Evolutionary conservation across 2,888 invertebrate species (phyloP).

Genomic region (Limnephilus marmoratus): DNA sequence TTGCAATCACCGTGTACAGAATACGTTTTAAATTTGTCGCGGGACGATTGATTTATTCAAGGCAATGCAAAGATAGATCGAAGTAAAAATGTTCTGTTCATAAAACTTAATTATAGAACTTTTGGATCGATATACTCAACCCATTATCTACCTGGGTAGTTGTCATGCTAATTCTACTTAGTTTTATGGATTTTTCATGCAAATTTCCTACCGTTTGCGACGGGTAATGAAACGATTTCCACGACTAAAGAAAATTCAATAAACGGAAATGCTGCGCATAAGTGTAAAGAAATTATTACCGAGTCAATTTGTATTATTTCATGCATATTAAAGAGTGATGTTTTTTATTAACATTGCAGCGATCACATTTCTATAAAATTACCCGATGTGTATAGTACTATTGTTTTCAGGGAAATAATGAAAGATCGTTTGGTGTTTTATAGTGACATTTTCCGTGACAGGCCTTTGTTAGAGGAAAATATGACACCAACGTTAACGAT

Average conservation of each 20-base stretch:
- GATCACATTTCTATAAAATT: too few species aligned
- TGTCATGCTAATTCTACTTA: background rate
- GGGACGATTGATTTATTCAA: background rate
- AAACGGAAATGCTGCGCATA: background rate
- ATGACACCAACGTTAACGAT: background rate
- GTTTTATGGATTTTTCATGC: background rate
- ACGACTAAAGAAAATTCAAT: background rate
- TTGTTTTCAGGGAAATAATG: background rate
- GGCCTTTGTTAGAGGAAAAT: background rate
- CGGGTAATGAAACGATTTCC: background rate
- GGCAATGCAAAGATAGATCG: background rate
- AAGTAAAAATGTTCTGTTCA: background rate
- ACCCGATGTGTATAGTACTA: background rate
- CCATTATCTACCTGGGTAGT: background rate
- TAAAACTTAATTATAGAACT: background rate
- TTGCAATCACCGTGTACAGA: background rate
- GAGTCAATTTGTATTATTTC: background rate
- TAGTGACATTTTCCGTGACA: background rate
- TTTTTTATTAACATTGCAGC: too few species aligned
- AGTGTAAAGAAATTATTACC: background rate
- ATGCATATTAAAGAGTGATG: background rate
- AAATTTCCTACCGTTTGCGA: background rate
- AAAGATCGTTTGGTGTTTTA: background rate
- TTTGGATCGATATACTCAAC: background rate
- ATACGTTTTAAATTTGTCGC: slow-evolving; percentile 9